Base-by-base conservation (phyloP, 92 coral and sea anemone species). In the Palythoa heliodiscus region DNA sequence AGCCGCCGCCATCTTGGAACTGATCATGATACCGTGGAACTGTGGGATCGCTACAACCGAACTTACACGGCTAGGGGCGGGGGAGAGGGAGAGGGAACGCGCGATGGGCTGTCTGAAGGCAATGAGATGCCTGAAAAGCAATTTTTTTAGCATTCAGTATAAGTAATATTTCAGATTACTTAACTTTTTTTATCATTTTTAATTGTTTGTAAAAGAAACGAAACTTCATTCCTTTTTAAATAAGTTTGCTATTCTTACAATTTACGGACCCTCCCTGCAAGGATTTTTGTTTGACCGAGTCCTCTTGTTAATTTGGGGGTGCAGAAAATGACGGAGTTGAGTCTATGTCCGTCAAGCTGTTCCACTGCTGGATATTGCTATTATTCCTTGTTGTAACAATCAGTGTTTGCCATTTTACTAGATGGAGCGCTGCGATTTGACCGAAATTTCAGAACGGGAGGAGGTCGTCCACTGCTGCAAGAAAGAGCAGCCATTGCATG, bases 1-100 rank as follows among this genome's bases (percentile, higher is more conserved):
- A 43, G 20, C 20, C 64, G 91, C 91, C 87, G 93, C 93, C 93
- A 91, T 91, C 53, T 91, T 91, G 91, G 38, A 48, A 24, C 3
- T 35, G 57, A 0, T n/a, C n/a, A n/a, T n/a, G n/a, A n/a, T 25
- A 35, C 58, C 43, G 67, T 4, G 73, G 86, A 48, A 87, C 70
- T 70, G 71, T 70, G 82, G 83, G 83, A 24, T 10, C 16, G 75
- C 22, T 43, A 52, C 8, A 53, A 43, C 57, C 35, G 4, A 43
- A 0, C 12, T 48, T 6, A 43, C 50, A 43, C 3, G 9, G 50
- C 13, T 11, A 16, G 64, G n/a, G 15, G 3, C n/a, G n/a, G 64
- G 79, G 79, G 7, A 13, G 40, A 20, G 79, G 75, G n/a, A 37
- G 40, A 12, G 11, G 47, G 7, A 35, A 4, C 29, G 35, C 35